Percentiles rank a stretch among this genome's conserved stretches.
Conservation (phyloP, 2,113 vertebrate species). For the Eira barbara region DNA sequence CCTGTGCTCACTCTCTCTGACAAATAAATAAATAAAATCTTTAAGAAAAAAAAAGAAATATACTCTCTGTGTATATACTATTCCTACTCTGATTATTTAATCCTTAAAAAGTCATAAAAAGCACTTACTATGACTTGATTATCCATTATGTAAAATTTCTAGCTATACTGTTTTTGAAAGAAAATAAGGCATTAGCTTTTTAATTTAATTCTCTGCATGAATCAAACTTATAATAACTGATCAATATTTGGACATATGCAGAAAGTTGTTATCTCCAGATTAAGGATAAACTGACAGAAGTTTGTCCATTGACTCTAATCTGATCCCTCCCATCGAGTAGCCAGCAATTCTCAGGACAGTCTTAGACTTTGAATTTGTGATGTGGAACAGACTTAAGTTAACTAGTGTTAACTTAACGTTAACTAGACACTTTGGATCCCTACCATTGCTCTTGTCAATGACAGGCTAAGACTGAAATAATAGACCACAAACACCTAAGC, state of each 20-base stretch:
- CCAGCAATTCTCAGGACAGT: background rate
- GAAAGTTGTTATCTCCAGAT: background rate
- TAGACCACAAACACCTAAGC: background rate
- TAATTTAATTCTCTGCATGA: background rate
- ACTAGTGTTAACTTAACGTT: background rate
- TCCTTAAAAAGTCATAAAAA: slow-evolving; percentile 17
- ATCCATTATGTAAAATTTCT: background rate
- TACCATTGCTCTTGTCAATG: background rate
- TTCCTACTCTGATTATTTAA: background rate
- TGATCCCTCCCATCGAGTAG: background rate
- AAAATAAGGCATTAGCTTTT: background rate
- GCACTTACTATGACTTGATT: background rate
- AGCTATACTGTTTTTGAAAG: background rate
- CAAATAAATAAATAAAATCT: no score
- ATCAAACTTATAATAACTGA: background rate
- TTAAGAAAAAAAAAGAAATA: no score
- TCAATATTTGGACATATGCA: background rate
- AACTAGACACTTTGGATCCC: background rate
- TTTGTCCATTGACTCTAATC: background rate
- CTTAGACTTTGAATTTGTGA: background rate
- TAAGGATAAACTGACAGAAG: background rate
- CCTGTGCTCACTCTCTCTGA: no score
- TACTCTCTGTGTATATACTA: background rate
- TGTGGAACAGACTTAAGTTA: background rate
- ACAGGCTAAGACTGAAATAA: background rate